Evolutionary conservation across 2,888 invertebrate species (phyloP).

Genomic region (Synergus japonicus): DNA sequence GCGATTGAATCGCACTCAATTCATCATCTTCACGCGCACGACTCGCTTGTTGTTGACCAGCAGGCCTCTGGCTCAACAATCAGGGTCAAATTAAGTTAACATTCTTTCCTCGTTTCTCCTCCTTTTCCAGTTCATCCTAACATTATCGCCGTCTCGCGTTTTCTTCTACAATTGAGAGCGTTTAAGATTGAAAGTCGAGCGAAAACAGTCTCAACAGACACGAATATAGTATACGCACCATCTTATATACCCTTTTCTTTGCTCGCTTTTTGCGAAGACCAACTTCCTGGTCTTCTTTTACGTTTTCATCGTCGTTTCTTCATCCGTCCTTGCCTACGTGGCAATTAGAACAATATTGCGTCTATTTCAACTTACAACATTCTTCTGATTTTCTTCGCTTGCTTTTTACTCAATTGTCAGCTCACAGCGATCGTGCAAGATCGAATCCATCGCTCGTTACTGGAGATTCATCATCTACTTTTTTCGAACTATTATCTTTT

Average conservation of each 20-base stretch:
- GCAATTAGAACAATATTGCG: slow-evolving; percentile 29
- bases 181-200: slow-evolving; percentile 10
- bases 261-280: neutral
- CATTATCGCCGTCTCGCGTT: neutral
- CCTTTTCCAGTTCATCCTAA: neutral
- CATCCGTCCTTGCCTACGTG: slow-evolving; percentile 1
- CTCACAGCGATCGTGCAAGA: slow-evolving; percentile 5
- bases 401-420: neutral
- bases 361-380: slow-evolving; percentile 19
- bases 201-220: neutral
- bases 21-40: neutral
- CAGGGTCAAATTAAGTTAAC: neutral
- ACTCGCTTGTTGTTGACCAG: neutral
- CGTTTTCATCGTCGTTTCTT: neutral
- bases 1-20: neutral
- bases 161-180: neutral
- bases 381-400: slow-evolving; percentile 11
- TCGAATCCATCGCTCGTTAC: neutral
- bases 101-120: neutral
- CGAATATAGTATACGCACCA: slow-evolving; percentile 13
- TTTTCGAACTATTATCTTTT: neutral
- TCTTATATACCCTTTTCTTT: slow-evolving; percentile 12
- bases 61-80: neutral
- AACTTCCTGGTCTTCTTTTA: slow-evolving; percentile 31
- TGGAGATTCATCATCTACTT: slow-evolving; percentile 10